These are phyloP conservation scores for Elachura formosa DNA, from an alignment of 2,113 vertebrate species.

Conservation along the genomic window DNA sequence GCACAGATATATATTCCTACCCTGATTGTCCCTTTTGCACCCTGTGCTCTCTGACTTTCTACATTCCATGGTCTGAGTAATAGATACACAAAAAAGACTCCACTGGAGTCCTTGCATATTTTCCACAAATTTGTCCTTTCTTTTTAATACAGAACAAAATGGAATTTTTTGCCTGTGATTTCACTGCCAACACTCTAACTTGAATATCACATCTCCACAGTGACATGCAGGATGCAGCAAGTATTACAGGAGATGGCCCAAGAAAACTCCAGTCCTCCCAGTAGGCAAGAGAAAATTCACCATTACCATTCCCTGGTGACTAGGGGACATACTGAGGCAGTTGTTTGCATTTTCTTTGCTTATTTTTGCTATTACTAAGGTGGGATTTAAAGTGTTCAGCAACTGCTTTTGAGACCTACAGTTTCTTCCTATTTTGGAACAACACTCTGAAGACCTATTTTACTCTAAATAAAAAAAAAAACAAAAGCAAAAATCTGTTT, in stretches of 20 bases:
- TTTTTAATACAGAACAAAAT: neutral
- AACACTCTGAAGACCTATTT: neutral
- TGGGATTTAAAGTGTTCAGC: neutral
- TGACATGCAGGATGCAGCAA: neutral
- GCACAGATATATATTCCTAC: neutral
- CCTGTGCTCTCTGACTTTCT: neutral
- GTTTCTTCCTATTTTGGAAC: neutral
- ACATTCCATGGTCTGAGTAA: neutral
- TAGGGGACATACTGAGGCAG: neutral
- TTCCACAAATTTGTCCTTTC: neutral
- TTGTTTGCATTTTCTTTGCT: neutral
- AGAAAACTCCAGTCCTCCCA: neutral
- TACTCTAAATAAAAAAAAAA: neutral
- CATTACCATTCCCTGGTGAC: neutral
- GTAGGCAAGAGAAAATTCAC: neutral
- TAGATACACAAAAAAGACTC: neutral
- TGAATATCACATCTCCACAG: neutral
- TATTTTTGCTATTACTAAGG: neutral
- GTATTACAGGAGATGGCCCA: neutral
- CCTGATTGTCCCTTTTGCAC: neutral
- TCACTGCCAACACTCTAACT: neutral
- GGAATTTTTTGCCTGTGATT: neutral
- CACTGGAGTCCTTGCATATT: neutral
- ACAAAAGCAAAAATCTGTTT: neutral
- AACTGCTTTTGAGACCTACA: neutral